Evolutionary conservation across 2,888 invertebrate species (phyloP).

Genomic region (Drosophila lutescens): DNA sequence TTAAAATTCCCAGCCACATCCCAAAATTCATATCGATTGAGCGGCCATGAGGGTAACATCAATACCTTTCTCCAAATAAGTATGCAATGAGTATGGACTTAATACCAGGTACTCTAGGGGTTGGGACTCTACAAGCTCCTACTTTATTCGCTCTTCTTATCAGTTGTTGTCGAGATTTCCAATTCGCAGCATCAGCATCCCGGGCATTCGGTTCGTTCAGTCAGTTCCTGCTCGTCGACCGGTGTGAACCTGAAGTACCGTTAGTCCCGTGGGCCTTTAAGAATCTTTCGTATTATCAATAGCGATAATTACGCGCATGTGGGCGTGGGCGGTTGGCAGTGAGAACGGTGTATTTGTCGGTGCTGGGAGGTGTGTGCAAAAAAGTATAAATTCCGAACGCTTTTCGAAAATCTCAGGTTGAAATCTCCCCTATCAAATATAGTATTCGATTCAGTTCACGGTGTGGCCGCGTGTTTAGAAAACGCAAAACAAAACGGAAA

Average conservation of each 20-base stretch:
- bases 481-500: constrained; percentile 62
- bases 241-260: constrained; percentile 61
- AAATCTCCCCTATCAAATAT: neutral
- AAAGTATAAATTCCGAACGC: neutral
- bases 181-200: constrained; percentile 64
- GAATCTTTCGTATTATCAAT: constrained; percentile 41
- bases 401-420: neutral
- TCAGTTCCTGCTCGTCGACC: constrained; percentile 75
- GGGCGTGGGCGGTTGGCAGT: constrained; percentile 23
- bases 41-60: neutral
- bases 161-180: constrained; percentile 74
- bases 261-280: constrained; percentile 12
- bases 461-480: constrained; percentile 70
- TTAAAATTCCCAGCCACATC: neutral
- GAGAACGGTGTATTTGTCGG: constrained; percentile 3
- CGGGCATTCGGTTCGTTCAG: constrained; percentile 52
- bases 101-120: neutral
- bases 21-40: neutral
- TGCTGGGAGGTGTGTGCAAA: constrained; percentile 9
- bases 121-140: neutral
- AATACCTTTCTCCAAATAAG: neutral
- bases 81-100: neutral
- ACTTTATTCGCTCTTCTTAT: constrained; percentile 42
- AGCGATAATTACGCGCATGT: constrained; percentile 21
- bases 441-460: constrained; percentile 47